Base-by-base conservation (phyloP, 1,140 invertebrate species). In the Scylla paramamosain region DNA sequence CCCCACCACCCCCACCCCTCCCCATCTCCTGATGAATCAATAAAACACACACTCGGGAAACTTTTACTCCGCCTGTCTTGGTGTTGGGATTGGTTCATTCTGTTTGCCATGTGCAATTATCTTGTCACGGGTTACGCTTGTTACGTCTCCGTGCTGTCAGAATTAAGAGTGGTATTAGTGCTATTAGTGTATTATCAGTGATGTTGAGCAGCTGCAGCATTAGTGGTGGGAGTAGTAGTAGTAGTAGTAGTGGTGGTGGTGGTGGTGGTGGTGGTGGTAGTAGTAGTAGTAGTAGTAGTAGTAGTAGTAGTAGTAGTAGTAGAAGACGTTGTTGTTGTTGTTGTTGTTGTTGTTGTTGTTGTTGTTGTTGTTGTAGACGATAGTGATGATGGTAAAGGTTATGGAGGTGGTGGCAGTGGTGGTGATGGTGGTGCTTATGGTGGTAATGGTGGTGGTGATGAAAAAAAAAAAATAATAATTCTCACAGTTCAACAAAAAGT, bases 1-100 rank as follows among this genome's bases (percentile, higher is more conserved):
- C n/a, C 31, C 86, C 14, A 0, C n/a, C 89, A 39, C 0, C 25
- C 0, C 25, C 48, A 59, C 89, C 29, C 48, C 20, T n/a, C 31
- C 25, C 25, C 89, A 16, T n/a, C 6, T 31, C 29, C 89, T 91
- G 10, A 20, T 77, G 67, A 77, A 77, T 77, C 67, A 77, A 77
- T 77, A 77, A 77, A 77, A 77, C 67, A 77, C 67, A 77, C 67
- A 77, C 67, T n/a, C 67, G 67, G 67, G 67, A 77, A 77, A 77
- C 67, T 77, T 77, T 77, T 77, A 77, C 20, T 0, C 25, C 67
- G 20, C 12, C 20, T 20, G 67, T 77, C 67, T 77, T 77, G 67
- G 67, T 77, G 67, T 77, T 77, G 16, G 67, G 20, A 77, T 77
- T 77, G 67, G 67, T n/a, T 77, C 20, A 20, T 7, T 77, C 25